phyloP scores from a whole-genome alignment of 2,888 invertebrate species.

The Cataglyphis livida region DNA sequence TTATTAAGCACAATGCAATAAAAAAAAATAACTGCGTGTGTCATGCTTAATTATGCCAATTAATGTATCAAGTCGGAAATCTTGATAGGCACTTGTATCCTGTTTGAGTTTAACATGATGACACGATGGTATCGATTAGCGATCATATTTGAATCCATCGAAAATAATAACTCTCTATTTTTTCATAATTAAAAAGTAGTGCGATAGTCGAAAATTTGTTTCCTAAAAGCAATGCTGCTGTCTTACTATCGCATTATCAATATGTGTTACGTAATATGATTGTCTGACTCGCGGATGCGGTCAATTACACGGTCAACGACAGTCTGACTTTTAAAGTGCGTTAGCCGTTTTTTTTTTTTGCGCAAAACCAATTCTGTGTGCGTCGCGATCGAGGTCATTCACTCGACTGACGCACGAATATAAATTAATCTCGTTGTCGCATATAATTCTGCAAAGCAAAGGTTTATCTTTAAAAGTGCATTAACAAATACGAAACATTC shows the following conservation, averaged over 20 bases:
- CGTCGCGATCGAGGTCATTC: conserved; percentile 53
- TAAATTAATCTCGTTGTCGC: conserved; percentile 50
- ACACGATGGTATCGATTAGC: neutral
- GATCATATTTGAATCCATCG: neutral
- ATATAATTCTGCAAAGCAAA: conserved; percentile 37
- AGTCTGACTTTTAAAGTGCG: conserved; percentile 39
- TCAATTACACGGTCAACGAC: conserved; percentile 35
- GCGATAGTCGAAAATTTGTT: neutral
- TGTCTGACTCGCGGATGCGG: conserved; percentile 25
- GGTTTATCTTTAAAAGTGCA: conserved; percentile 44
- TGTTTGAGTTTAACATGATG: neutral
- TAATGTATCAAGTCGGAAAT: conserved; percentile 15
- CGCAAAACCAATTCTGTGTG: conserved; percentile 47
- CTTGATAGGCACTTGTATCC: neutral
- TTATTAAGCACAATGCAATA: neutral
- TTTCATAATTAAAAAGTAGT: neutral
- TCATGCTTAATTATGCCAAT: conserved; percentile 11
- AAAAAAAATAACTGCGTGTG: conserved; percentile 26
- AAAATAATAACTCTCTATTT: neutral
- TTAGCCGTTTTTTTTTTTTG: conserved; percentile 28
- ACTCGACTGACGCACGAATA: conserved; percentile 62
- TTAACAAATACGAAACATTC: neutral
- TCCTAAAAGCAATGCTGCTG: neutral
- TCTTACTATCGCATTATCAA: neutral
- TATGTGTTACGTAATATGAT: conserved; percentile 28